These are phyloP conservation scores for Thalassophryne amazonica DNA, from an alignment of 2,797 vertebrate species.

Conservation along the genomic window DNA sequence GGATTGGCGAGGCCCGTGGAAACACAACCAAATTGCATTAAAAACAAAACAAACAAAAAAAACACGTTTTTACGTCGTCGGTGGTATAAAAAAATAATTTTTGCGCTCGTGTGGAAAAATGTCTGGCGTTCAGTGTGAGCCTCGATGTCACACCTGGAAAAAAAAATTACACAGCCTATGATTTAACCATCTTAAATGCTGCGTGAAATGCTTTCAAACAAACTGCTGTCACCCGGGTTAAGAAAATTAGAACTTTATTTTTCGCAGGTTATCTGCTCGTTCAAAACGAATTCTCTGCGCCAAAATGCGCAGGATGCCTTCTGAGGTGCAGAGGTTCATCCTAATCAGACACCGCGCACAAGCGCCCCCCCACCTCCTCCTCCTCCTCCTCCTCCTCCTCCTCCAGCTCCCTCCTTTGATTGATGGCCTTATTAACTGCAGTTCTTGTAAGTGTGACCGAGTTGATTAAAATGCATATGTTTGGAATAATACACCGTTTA, in stretches of 20 bases:
- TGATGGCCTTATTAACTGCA: slow-evolving; percentile 99
- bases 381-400: background rate
- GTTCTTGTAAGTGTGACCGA: slow-evolving; percentile 99
- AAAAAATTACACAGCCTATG: background rate
- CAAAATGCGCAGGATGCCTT: background rate
- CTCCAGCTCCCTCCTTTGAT: slow-evolving; percentile 81
- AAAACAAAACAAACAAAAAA: too few relatives aligned
- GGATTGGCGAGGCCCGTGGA: slow-evolving; percentile 22
- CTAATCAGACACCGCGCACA: slow-evolving; percentile 31
- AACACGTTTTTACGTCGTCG: background rate
- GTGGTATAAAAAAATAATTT: slow-evolving; percentile 17
- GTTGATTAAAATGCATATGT: slow-evolving; percentile 99
- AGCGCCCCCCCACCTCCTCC: background rate
- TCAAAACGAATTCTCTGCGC: background rate
- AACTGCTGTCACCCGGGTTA: too few relatives aligned
- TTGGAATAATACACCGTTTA: slow-evolving; percentile 98
- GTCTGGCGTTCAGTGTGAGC: background rate
- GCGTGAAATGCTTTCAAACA: too few relatives aligned
- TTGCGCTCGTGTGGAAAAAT: background rate
- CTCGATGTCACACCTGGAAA: background rate
- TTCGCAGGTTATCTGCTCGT: background rate
- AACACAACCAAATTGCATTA: slow-evolving; percentile 8
- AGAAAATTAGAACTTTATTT: too few relatives aligned
- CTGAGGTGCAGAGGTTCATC: slow-evolving; percentile 43
- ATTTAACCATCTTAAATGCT: background rate